Percentiles rank a stretch among this genome's conserved stretches.
Evolutionary conservation across 2,888 invertebrate genomes (phyloP).

Genomic region (Neoaliturus tenellus): DNA sequence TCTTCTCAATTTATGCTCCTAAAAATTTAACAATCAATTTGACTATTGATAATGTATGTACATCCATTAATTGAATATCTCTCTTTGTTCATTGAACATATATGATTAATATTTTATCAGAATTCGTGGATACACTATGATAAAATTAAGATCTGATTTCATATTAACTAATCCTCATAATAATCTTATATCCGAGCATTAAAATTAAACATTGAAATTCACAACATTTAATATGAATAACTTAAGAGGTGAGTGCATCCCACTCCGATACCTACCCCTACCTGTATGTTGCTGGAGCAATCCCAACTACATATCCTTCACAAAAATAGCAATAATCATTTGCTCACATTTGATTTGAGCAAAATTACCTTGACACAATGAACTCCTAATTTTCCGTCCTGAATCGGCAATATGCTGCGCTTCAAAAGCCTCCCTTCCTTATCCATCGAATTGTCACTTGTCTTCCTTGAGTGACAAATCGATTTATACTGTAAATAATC

Average conservation of each 20-base stretch:
- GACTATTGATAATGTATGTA: too few species aligned
- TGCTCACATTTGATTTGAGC: constrained; percentile 43
- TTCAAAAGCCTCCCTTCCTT: constrained; percentile 9
- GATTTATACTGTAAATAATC: constrained; percentile 24
- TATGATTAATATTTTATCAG: too few species aligned
- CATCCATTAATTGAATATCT: too few species aligned
- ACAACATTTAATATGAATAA: neutral
- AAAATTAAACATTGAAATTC: too few species aligned
- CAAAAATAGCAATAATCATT: constrained; percentile 48
- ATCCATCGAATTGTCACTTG: neutral
- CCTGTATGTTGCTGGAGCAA: constrained; percentile 17
- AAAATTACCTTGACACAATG: constrained; percentile 10
- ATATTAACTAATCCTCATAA: too few species aligned
- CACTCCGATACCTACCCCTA: neutral
- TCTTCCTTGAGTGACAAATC: constrained; percentile 28
- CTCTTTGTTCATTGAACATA: too few species aligned
- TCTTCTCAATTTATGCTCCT: neutral
- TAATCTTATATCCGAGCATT: too few species aligned
- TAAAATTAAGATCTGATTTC: too few species aligned
- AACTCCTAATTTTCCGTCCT: constrained; percentile 44
- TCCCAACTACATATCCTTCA: constrained; percentile 45
- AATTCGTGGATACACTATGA: too few species aligned
- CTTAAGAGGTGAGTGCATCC: neutral
- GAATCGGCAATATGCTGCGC: constrained; percentile 38
- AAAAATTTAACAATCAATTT: too few species aligned